These are phyloP conservation scores for Pammene aurita DNA, from an alignment of 2,888 invertebrate species.

Conservation along the genomic window DNA sequence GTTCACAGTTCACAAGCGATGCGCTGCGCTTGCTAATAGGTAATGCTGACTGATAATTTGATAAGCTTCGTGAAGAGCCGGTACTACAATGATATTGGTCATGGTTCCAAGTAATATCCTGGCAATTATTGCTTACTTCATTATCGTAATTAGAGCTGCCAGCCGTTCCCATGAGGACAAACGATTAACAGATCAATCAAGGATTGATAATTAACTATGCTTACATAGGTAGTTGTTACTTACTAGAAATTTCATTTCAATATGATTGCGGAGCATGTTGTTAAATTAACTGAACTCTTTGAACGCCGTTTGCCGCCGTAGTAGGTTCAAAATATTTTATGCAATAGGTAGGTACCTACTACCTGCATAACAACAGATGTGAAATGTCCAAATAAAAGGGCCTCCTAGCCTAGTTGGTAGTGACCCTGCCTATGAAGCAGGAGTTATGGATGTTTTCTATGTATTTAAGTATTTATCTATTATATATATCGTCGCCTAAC, in stretches of 20 bases:
- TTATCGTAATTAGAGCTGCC: constrained; percentile 12
- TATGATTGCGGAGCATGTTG: not conserved
- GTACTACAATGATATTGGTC: constrained; percentile 18
- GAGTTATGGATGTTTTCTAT: too few relatives aligned
- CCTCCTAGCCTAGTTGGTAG: too few relatives aligned
- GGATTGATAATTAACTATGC: constrained; percentile 11
- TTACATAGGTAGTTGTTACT: constrained; percentile 22
- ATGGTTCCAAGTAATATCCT: constrained; percentile 24
- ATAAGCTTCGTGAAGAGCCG: not conserved
- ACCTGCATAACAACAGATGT: too few relatives aligned
- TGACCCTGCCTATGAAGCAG: too few relatives aligned
- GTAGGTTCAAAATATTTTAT: too few relatives aligned
- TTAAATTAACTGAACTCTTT: not conserved
- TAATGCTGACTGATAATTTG: not conserved
- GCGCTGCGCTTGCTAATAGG: too few relatives aligned
- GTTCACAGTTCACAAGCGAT: too few relatives aligned
- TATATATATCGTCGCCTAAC: too few relatives aligned
- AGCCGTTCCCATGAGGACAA: constrained; percentile 29
- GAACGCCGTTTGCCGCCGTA: too few relatives aligned
- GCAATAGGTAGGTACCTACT: too few relatives aligned
- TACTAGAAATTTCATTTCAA: constrained; percentile 14
- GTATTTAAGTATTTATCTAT: too few relatives aligned
- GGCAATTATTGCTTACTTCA: constrained; percentile 30
- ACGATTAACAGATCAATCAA: constrained; percentile 26
- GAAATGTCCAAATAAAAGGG: too few relatives aligned